These are phyloP conservation scores for Athetis lepigone DNA, from an alignment of 2,888 invertebrate species.

Conservation along the genomic window DNA sequence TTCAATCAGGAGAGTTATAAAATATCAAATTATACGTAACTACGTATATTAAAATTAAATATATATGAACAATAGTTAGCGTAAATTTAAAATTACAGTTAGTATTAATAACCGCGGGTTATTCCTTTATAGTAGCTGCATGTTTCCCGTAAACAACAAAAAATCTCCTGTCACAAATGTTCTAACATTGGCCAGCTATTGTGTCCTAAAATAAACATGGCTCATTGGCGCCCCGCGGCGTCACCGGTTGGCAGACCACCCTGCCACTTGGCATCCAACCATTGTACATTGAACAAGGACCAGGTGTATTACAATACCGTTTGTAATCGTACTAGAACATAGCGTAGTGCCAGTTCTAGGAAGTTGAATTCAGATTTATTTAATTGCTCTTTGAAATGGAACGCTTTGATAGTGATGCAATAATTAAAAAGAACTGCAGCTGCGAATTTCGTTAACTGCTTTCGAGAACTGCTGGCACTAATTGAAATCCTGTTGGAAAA, in stretches of 20 bases:
- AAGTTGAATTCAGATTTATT: slow-evolving; percentile 41
- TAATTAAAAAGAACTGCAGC: slow-evolving; percentile 48
- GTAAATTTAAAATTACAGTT: slow-evolving; percentile 15
- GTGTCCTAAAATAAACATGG: slow-evolving; percentile 66
- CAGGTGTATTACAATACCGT: slow-evolving; percentile 65
- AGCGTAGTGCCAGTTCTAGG: slow-evolving; percentile 49
- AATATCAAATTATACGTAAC: not conserved
- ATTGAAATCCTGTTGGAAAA: slow-evolving; percentile 35
- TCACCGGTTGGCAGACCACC: slow-evolving; percentile 76
- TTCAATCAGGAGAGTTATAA: not conserved
- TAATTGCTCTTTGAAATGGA: slow-evolving; percentile 25
- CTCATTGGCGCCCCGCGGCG: slow-evolving; percentile 69
- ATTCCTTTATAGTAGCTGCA: slow-evolving; percentile 1
- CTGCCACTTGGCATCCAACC: slow-evolving; percentile 71
- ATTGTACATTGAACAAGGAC: slow-evolving; percentile 56
- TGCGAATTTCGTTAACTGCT: slow-evolving; percentile 49
- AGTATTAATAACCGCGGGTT: not conserved
- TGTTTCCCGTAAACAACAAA: slow-evolving; percentile 35
- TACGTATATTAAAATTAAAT: too few relatives aligned
- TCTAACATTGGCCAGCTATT: slow-evolving; percentile 48
- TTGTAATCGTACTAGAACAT: slow-evolving; percentile 43
- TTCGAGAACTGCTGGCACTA: slow-evolving; percentile 44
- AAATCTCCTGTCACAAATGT: slow-evolving; percentile 30
- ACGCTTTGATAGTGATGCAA: slow-evolving; percentile 45
- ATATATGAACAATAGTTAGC: not conserved